Base-by-base conservation (phyloP, 2,797 vertebrate genomes). In the Poecile montanus region DNA sequence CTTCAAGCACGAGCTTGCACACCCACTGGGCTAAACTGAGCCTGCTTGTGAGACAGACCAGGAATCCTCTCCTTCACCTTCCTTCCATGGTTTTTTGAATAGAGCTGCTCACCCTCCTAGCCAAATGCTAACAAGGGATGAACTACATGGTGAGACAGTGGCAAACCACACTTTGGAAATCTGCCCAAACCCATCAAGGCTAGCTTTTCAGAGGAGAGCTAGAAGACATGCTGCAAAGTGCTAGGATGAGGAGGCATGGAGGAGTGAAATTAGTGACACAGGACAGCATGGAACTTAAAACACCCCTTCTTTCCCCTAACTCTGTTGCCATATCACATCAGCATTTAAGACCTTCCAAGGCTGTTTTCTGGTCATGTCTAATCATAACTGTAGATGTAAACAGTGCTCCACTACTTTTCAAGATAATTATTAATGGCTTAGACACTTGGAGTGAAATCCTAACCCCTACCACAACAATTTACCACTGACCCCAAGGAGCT, bases 1-100 rank as follows among this genome's bases (percentile, higher is more conserved):
- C 42, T 76, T 30, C 0, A 4, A 88, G 42, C 58, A 50, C 0
- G 0, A 51, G 23, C 1, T 0, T 6, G 9, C 23, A 34, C 32
- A 71, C 18, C 50, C 40, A 60, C 6, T 0, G 0, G 19, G 32
- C 48, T 61, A 83, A 86, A 81, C 12, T 1, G 1, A 94, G 58
- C 23, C n/a, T 26, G 21, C 17, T 38, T 0, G 0, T 12, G 23
- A 75, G 30, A 36, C 0, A 2, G 47, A 60, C 16, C 11, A 67
- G 18, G 34, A 92, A 83, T 79, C 63, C 36, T 66, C 57, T 72
- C 9, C 40, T 36, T 10, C 1, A 6, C 27, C 36, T 48, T 22
- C 22, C 21, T 82, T 62, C 45, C 4, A 6, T 9, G 16, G 3
- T 47, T 86, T 60, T 90, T 7, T 78, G 36, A 72, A 84, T 5